phyloP scores from a whole-genome alignment of 2,113 vertebrate species.

The Malurus alboscapulatus region DNA sequence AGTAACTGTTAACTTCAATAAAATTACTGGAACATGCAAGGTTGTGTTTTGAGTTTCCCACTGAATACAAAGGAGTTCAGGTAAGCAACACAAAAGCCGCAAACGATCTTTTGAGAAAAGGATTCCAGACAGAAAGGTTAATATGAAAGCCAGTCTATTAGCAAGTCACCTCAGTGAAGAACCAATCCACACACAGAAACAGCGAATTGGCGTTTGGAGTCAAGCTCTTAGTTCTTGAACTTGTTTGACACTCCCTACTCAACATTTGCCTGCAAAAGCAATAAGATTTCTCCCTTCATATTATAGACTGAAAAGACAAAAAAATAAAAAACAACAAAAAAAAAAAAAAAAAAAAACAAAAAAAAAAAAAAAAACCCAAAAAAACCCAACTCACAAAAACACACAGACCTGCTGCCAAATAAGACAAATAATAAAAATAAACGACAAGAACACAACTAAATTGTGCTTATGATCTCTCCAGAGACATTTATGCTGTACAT shows the following conservation, averaged over 20 bases:
- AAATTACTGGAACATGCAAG: background rate
- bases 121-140: background rate
- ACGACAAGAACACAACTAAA: background rate
- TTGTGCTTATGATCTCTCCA: background rate
- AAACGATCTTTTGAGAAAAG: background rate
- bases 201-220: background rate
- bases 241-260: background rate
- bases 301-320: background rate
- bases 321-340: background rate
- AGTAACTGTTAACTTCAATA: background rate
- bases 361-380: background rate
- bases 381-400: background rate
- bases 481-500: background rate
- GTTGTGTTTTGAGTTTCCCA: background rate
- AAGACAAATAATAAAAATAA: background rate
- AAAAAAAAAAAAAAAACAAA: background rate
- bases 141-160: background rate
- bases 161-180: background rate
- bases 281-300: background rate
- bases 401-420: background rate
- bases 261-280: background rate
- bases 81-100: background rate
- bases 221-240: background rate
- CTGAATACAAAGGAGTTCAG: background rate
- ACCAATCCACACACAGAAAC: background rate